Percentiles rank a stretch among this genome's conserved stretches.
Evolutionary conservation across 2,888 invertebrate species (phyloP).

Genomic region (Cephus rjabovi): DNA sequence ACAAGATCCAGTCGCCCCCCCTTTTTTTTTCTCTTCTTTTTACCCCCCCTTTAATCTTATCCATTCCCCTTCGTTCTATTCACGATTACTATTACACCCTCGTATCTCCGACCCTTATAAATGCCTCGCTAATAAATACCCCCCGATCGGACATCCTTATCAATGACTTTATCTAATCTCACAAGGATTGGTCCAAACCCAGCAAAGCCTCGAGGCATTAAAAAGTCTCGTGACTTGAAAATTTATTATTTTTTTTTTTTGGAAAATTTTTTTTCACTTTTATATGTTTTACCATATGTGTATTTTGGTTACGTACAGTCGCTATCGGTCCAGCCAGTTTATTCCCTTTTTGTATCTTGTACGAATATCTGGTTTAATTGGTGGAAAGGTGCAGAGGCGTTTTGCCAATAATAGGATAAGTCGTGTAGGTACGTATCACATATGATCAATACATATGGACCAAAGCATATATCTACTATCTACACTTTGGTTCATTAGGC

Average conservation of each 20-base stretch:
- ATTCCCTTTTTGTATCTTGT: background rate
- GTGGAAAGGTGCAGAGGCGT: too few species aligned
- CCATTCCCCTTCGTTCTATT: conserved; percentile 12
- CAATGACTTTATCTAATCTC: conserved; percentile 1
- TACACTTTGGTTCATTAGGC: background rate
- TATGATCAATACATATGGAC: too few species aligned
- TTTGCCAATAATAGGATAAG: too few species aligned
- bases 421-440: too few species aligned
- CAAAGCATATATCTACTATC: background rate
- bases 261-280: too few species aligned
- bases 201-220: background rate
- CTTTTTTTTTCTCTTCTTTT: conserved; percentile 13
- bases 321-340: background rate
- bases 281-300: too few species aligned
- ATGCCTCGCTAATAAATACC: conserved; percentile 5
- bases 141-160: background rate
- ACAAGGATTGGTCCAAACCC: background rate
- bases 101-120: conserved; percentile 9
- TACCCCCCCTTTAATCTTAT: conserved; percentile 12
- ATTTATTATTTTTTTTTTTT: background rate
- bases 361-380: background rate
- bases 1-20: conserved; percentile 23
- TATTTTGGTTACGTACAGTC: background rate
- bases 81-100: conserved; percentile 11
- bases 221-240: background rate